A percentile compares a stretch with the other conserved stretches of the same genome.
Conservation (phyloP, 2,888 invertebrate genomes). For the Salpingus planirostris region DNA sequence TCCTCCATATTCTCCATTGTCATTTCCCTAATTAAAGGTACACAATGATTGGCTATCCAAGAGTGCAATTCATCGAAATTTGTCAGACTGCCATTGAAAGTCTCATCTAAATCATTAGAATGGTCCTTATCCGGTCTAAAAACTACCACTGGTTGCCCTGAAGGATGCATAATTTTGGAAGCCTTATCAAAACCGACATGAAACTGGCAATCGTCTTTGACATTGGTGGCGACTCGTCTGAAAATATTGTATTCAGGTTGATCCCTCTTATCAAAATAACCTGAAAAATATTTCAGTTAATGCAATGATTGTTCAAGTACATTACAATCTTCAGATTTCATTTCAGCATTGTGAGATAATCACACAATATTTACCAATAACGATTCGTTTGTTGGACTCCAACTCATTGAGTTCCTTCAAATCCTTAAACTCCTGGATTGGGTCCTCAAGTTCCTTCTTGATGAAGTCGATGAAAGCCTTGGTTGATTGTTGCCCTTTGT, state of each 20-base stretch:
- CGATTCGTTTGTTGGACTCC: constrained; percentile 72
- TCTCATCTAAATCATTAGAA: constrained; percentile 76
- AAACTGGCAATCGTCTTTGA: constrained; percentile 94
- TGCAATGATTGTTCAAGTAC: too few relatives aligned
- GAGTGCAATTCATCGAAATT: constrained; percentile 78
- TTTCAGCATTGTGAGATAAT: too few relatives aligned
- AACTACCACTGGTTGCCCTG: constrained; percentile 72
- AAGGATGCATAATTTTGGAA: constrained; percentile 76
- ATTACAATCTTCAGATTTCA: too few relatives aligned
- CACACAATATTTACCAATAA: constrained; percentile 57
- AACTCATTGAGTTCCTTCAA: constrained; percentile 64
- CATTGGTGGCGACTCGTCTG: constrained; percentile 71
- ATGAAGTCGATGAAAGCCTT: constrained; percentile 83
- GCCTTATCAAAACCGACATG: constrained; percentile 83
- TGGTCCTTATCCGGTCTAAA: constrained; percentile 73
- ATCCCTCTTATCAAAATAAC: constrained; percentile 74
- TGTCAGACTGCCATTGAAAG: constrained; percentile 62
- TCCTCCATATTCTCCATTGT: constrained; percentile 99
- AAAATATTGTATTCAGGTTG: constrained; percentile 74
- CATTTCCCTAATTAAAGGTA: constrained; percentile 94
- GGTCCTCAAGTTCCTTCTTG: constrained; percentile 79
- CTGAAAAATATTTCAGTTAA: constrained; percentile 28
- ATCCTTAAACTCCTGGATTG: constrained; percentile 67
- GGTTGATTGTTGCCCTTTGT: constrained; percentile 78
- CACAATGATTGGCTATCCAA: constrained; percentile 90